phyloP scores from a whole-genome alignment of 1,140 invertebrate genomes.

The Mya arenaria region DNA sequence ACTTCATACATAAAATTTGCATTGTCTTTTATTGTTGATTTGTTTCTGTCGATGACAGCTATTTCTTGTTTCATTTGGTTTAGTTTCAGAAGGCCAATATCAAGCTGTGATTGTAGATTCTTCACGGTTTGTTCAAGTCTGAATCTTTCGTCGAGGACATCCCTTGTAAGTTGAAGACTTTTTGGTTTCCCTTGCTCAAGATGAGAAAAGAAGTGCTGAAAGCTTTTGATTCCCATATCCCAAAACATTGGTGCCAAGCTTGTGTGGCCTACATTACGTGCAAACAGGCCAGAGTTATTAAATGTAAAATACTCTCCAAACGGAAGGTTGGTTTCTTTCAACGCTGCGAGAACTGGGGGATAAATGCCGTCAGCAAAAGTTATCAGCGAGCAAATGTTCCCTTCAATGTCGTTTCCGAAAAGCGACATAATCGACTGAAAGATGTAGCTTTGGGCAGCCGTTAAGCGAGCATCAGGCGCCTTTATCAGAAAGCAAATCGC shows the following conservation, averaged over 20 bases:
- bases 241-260: not conserved
- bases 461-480: slow-evolving; percentile 37
- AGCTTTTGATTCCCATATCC: slow-evolving; percentile 11
- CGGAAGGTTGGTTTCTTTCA: not conserved
- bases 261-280: slow-evolving; percentile 2
- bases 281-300: slow-evolving; percentile 58
- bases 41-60: slow-evolving; percentile 25
- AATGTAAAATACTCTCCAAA: slow-evolving; percentile 42
- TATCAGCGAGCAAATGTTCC: slow-evolving; percentile 12
- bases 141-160: slow-evolving; percentile 44
- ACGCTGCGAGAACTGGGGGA: not conserved
- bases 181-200: slow-evolving; percentile 1
- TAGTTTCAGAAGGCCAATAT: slow-evolving; percentile 11
- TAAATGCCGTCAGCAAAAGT: slow-evolving; percentile 26
- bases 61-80: not conserved
- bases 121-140: slow-evolving; percentile 23
- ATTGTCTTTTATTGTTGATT: slow-evolving; percentile 47
- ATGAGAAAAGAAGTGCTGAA: slow-evolving; percentile 22
- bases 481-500: slow-evolving; percentile 44
- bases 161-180: slow-evolving; percentile 47
- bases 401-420: slow-evolving; percentile 29
- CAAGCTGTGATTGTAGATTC: slow-evolving; percentile 30
- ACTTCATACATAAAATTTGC: slow-evolving; percentile 45
- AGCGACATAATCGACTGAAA: slow-evolving; percentile 56
- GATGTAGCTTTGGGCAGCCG: slow-evolving; percentile 47